Conservation (phyloP, 2,113 vertebrate species). For the Scomber colias region DNA sequence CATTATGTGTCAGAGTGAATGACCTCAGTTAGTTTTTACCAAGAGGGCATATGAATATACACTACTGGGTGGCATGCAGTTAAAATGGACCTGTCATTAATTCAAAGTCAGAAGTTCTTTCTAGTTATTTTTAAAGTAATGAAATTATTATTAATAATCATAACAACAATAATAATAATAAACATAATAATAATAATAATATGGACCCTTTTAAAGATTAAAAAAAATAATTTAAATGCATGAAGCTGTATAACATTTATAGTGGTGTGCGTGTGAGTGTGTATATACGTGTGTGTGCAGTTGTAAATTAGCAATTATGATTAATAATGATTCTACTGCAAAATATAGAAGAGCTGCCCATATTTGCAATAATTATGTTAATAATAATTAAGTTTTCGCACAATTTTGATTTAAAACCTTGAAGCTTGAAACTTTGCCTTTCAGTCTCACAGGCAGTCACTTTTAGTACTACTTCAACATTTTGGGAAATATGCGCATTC, state of each 20-base stretch:
- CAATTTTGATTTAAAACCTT: not conserved
- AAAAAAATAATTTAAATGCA: conserved; percentile 36
- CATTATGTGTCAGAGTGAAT: no score
- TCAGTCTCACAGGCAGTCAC: not conserved
- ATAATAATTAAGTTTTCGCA: not conserved
- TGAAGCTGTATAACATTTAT: conserved; percentile 44
- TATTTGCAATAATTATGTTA: conserved; percentile 55
- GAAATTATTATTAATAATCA: not conserved
- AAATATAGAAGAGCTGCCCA: not conserved
- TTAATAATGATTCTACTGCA: conserved; percentile 1
- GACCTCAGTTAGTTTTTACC: not conserved
- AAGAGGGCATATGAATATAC: not conserved
- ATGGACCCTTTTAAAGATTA: not conserved
- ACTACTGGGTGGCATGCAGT: not conserved
- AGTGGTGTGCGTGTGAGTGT: conserved; percentile 26
- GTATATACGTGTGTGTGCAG: not conserved
- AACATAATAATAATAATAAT: conserved; percentile 4
- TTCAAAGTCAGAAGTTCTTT: not conserved
- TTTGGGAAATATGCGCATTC: no score
- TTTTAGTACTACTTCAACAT: no score
- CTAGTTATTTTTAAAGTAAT: not conserved
- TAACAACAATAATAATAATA: not conserved
- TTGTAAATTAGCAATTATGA: conserved; percentile 34
- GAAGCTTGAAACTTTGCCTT: not conserved
- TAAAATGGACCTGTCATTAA: conserved; percentile 20